A percentile compares a stretch with the other conserved stretches of the same genome.
Evolutionary conservation across 2,797 vertebrate genomes (phyloP).

Genomic region (Clarias fuscus): DNA sequence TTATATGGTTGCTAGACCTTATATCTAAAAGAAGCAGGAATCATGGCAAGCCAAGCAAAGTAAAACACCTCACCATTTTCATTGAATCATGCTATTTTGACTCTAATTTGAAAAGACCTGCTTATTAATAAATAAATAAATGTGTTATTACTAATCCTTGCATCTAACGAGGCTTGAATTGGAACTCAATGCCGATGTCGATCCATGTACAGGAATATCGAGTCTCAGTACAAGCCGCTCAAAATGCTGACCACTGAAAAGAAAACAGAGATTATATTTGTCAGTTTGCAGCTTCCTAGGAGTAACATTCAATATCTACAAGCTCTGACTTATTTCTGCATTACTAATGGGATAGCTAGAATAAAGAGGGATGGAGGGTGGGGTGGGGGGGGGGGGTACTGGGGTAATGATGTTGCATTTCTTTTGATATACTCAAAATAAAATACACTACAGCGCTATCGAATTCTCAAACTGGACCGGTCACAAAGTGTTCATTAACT

Average conservation of each 20-base stretch:
- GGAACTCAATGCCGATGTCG: not conserved
- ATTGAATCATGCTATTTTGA: not conserved
- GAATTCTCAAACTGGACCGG: not conserved
- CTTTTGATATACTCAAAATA: not conserved
- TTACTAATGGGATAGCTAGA: not conserved
- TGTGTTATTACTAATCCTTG: not conserved
- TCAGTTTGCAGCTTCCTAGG: not conserved
- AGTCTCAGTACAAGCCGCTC: not conserved
- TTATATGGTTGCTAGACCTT: not conserved
- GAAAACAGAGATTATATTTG: not conserved
- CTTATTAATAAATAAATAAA: not conserved
- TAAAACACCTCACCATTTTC: too few species aligned
- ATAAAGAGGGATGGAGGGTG: not conserved
- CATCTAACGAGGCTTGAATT: not conserved
- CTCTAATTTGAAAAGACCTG: not conserved
- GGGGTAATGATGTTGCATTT: not conserved
- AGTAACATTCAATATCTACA: not conserved
- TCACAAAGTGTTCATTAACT: too few species aligned
- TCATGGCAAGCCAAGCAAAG: too few species aligned
- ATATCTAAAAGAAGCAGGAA: not conserved
- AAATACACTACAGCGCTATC: not conserved
- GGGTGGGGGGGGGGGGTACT: too few species aligned
- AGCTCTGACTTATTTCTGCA: not conserved
- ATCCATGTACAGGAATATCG: not conserved
- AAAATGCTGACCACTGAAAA: not conserved